Evolutionary conservation across 2,888 invertebrate genomes (phyloP), one percentile per base, ranked within the genome.

Genomic region (Aspidiotus destructor): DNA sequence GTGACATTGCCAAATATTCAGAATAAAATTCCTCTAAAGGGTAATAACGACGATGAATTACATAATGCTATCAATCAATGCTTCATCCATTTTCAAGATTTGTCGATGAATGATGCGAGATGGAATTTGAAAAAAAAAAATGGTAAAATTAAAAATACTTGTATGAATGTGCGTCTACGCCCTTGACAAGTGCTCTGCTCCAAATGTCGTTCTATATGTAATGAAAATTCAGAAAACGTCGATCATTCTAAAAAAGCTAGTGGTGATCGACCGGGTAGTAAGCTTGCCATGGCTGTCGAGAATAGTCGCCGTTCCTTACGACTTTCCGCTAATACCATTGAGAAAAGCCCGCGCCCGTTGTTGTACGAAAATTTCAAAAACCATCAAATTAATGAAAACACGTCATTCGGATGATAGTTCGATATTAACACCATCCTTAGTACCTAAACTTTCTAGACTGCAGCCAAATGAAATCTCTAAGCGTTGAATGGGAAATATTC

Each of bases 121-220:
- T 42, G 60, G 53, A 62, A 41, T 28, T 52, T 28, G 3, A 15
- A 53, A 9, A 42, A 16, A 11, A 62, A 57, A 44, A 62, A 55
- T 55, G 61, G 62, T 13, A 61, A 62, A 42, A 53, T 60, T 6
- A 69, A 62, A 41, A 81, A 82, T 75, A 83, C 82, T 74, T 85
- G 88, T 77, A 89, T 89, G 83, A 87, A 88, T 54, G 89, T 92
- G 61, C 82, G 92, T 72, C 79, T 92, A 72, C 81, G 92, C 72
- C 88, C 91, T 0, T 81, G 92, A 68, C 91, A 92, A 79, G 90
- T 90, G 28, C 79, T 92, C 70, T 92, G 92, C 79, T 88, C 89
- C 63, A 90, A 90, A 77, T 92, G 92, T 77, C 84, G 88, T 77
- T 86, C 88, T 65, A 87, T 89, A 73, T 90, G 90, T 77, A 88